Percentiles rank a stretch among this genome's conserved stretches.
These are phyloP conservation scores for Rhamnusium bicolor DNA, from an alignment of 2,888 invertebrate genomes.

Conservation along the genomic window DNA sequence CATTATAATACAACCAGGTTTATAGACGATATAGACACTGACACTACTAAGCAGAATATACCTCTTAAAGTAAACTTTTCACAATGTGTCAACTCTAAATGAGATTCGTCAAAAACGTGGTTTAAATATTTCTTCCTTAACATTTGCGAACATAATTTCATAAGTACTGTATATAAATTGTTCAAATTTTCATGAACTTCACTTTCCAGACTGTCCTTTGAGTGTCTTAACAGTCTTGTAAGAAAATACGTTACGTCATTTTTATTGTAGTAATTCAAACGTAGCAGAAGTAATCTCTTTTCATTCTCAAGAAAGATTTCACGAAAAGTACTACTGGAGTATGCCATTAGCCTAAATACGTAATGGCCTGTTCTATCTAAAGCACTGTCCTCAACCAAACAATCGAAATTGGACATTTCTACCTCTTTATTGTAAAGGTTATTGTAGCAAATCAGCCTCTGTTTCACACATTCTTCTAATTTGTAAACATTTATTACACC, in stretches of 20 bases:
- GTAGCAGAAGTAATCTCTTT: conserved; percentile 42
- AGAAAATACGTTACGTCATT: conserved; percentile 44
- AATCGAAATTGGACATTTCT: conserved; percentile 71
- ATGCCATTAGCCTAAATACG: conserved; percentile 71
- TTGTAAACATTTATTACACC: conserved; percentile 73
- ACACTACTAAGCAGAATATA: no score
- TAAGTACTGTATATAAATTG: conserved; percentile 34
- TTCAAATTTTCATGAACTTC: conserved; percentile 26
- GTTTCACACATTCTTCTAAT: conserved; percentile 73
- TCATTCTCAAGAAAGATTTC: conserved; percentile 62
- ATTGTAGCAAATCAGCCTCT: conserved; percentile 72
- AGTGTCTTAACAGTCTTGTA: conserved; percentile 49
- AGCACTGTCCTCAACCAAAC: conserved; percentile 75
- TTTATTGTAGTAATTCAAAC: conserved; percentile 47
- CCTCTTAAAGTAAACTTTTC: conserved; percentile 38
- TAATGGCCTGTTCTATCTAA: conserved; percentile 77
- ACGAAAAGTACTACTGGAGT: conserved; percentile 65
- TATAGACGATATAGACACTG: no score
- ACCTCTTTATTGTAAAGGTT: conserved; percentile 62
- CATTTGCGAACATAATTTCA: conserved; percentile 38
- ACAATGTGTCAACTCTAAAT: conserved; percentile 19
- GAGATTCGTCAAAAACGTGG: conserved; percentile 37
- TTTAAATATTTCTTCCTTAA: conserved; percentile 49
- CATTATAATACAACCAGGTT: background rate
- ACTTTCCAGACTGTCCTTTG: conserved; percentile 38